These are phyloP conservation scores for Ceramica pisi DNA, from an alignment of 2,888 invertebrate genomes.

Conservation along the genomic window DNA sequence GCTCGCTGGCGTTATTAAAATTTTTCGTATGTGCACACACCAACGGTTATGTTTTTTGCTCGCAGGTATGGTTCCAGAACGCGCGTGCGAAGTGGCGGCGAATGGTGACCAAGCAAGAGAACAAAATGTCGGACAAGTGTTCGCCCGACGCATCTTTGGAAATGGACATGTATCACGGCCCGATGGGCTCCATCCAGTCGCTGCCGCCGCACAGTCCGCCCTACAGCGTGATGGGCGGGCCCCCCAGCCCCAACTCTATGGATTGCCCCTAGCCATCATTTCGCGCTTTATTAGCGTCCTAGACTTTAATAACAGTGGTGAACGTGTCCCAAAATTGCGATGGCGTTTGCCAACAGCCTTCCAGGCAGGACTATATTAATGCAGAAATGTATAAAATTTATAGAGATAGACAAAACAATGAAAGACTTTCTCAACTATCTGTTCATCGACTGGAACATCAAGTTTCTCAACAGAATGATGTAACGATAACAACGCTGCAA, in stretches of 20 bases:
- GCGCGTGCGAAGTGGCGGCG: conserved; percentile 98
- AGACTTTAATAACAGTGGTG: conserved; percentile 57
- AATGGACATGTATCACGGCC: conserved; percentile 92
- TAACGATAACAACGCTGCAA: background rate
- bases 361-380: background rate
- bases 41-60: conserved; percentile 81
- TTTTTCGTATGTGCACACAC: conserved; percentile 72
- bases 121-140: conserved; percentile 93
- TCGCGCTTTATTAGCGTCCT: conserved; percentile 85
- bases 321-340: conserved; percentile 57
- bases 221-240: conserved; percentile 92
- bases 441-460: background rate
- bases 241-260: conserved; percentile 93
- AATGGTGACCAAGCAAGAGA: conserved; percentile 95
- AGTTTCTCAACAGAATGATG: background rate
- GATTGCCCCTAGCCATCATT: conserved; percentile 93
- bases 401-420: background rate
- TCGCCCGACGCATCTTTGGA: conserved; percentile 92
- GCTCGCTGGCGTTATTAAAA: conserved; percentile 71
- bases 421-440: background rate
- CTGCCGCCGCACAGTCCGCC: conserved; percentile 93
- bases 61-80: conserved; percentile 98
- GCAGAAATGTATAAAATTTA: conserved; percentile 5
- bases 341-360: conserved; percentile 27
- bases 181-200: conserved; percentile 92